Percentiles rank a stretch among this genome's conserved stretches.
Conservation (phyloP, 2,113 vertebrate species). For the Blennius ocellaris region DNA sequence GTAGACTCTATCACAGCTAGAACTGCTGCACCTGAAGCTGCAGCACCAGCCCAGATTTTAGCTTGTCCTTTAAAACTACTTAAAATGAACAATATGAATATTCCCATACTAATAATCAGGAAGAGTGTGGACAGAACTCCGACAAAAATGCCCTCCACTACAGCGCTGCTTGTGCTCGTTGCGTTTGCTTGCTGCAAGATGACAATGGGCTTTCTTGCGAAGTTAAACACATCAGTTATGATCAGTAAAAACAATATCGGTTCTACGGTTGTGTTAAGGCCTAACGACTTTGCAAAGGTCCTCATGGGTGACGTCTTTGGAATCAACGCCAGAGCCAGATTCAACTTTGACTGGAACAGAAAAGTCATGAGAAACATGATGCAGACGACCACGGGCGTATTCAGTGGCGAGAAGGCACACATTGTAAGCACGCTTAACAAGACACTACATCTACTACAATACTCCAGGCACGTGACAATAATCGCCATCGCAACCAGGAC, state of each 20-base stretch:
- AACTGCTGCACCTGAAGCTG: neutral
- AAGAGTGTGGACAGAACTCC: constrained; percentile 10
- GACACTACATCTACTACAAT: no score
- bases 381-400: neutral
- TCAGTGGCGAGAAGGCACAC: no score
- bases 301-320: neutral
- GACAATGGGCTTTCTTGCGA: neutral
- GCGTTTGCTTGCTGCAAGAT: neutral
- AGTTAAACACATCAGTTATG: constrained; percentile 3
- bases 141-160: constrained; percentile 18
- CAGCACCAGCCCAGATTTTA: neutral
- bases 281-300: no score
- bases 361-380: neutral
- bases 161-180: neutral
- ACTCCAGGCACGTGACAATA: no score
- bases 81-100: no score
- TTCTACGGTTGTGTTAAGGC: neutral
- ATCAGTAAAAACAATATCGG: constrained; percentile 4
- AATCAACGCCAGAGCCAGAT: neutral
- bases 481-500: no score
- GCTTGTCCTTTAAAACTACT: neutral
- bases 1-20: neutral
- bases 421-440: no score
- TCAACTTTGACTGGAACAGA: neutral
- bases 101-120: neutral